These are phyloP conservation scores for Magallana ariakensis DNA, from an alignment of 1,140 invertebrate genomes.

Conservation along the genomic window DNA sequence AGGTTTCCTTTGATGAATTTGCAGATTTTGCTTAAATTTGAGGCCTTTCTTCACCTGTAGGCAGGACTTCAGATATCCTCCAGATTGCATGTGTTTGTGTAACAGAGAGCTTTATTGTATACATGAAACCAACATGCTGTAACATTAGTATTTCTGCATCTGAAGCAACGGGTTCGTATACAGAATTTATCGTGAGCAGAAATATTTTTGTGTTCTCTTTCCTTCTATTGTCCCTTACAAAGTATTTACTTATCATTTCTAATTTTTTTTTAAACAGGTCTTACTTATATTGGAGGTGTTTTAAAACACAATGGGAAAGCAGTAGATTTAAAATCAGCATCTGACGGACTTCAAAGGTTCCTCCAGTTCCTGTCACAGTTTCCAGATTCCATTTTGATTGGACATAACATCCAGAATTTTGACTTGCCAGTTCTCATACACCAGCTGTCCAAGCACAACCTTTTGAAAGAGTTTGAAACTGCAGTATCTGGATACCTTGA, in stretches of 20 bases:
- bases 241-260: not conserved
- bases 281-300: constrained; percentile 21
- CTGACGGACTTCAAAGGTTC: constrained; percentile 22
- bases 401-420: constrained; percentile 46
- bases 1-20: not conserved
- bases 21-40: constrained; percentile 5
- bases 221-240: not conserved
- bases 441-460: constrained; percentile 20
- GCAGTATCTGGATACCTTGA: constrained; percentile 38
- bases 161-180: constrained; percentile 22
- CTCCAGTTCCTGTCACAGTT: not conserved
- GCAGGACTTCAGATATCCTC: not conserved
- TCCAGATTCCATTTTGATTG: constrained; percentile 20
- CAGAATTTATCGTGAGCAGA: constrained; percentile 9
- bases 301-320: not conserved
- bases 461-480: not conserved
- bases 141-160: constrained; percentile 19
- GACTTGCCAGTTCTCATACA: constrained; percentile 26
- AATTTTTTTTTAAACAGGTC: not conserved
- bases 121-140: not conserved
- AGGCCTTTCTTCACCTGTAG: not conserved
- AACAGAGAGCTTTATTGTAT: not conserved
- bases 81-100: not conserved
- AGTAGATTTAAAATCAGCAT: not conserved
- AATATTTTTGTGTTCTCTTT: too few species aligned